These are phyloP conservation scores for Planococcus citri DNA, from an alignment of 1,140 invertebrate species.

Conservation along the genomic window DNA sequence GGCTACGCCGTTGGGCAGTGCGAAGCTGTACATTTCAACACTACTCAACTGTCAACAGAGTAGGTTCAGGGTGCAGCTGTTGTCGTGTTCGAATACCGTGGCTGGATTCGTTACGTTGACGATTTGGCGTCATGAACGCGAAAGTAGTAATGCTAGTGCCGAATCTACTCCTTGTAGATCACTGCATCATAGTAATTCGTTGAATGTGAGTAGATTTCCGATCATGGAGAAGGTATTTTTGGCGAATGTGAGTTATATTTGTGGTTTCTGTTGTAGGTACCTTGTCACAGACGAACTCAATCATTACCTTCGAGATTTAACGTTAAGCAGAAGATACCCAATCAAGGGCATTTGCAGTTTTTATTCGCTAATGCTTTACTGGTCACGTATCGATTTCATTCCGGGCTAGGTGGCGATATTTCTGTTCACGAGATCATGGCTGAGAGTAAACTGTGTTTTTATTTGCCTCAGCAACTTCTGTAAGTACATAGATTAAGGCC, in stretches of 20 bases:
- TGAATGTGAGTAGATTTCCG: background rate
- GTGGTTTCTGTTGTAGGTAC: constrained; percentile 34
- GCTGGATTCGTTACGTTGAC: constrained; percentile 71
- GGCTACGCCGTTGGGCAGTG: constrained; percentile 45
- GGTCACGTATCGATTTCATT: constrained; percentile 82
- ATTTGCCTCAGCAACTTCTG: constrained; percentile 78
- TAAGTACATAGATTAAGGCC: constrained; percentile 54
- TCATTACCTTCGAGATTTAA: constrained; percentile 69
- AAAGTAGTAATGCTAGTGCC: constrained; percentile 54
- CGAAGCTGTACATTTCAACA: constrained; percentile 22
- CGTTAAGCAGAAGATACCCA: constrained; percentile 65
- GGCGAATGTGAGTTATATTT: background rate
- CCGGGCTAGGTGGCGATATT: constrained; percentile 76
- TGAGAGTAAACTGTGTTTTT: constrained; percentile 73
- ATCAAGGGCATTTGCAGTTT: constrained; percentile 55
- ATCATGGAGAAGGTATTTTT: background rate
- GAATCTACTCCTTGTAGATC: constrained; percentile 50
- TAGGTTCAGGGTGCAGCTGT: constrained; percentile 41
- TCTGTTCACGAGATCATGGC: constrained; percentile 88
- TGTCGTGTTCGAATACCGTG: constrained; percentile 44
- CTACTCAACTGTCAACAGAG: constrained; percentile 21
- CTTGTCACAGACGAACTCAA: constrained; percentile 66
- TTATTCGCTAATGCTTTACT: constrained; percentile 63
- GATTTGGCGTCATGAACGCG: constrained; percentile 66
- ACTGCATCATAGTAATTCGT: constrained; percentile 24